Base-by-base conservation (phyloP, 2,888 invertebrate species). In the Drosophila anomalata region DNA sequence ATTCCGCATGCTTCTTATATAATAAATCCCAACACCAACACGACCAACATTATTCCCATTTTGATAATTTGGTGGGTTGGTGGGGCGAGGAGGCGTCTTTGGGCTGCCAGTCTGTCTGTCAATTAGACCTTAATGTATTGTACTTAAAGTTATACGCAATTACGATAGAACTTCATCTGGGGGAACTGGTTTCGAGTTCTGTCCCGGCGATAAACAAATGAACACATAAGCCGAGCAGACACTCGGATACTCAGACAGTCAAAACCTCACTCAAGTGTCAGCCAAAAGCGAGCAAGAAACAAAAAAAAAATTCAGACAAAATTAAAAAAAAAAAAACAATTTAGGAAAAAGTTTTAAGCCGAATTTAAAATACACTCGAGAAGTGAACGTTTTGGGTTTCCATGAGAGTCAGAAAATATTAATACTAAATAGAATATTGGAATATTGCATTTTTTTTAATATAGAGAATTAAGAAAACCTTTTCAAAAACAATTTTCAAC, bases 51-150 rank as follows among this genome's bases (percentile, higher is more conserved):
- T 63, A 73, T 71, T 58, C 50, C 52, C 72, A 54, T 31, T 29
- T 47, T 41, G 54, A 41, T 48, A 46, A 33, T 22, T 36, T 33
- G 51, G 20, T 39, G 11, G 12, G 22, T 20, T 14, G 11, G 50
- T 22, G 51, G 29, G 44, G 20, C 42, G 46, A 3, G 42, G 14
- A 14, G n/a, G 6, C 31, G 55, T 47, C 67, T 50, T 51, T 39
- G 14, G 66, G 29, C 77, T 82, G 87, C 61, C 84, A 75, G 81
- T 78, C 69, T 65, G 73, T 78, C 84, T 88, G 85, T 88, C 84
- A 88, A 88, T 84, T 82, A 86, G 86, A 86, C 71, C 77, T 86
- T 72, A 88, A 82, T 88, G 82, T 82, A 79, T 88, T 86, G 87
- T 88, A 86, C 87, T 88, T 72, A 69, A 88, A 82, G 84, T 66